Evolutionary conservation across 2,888 invertebrate species (phyloP), one percentile per base, ranked within the genome.

Genomic region (Petrolisthes cinctipes): DNA sequence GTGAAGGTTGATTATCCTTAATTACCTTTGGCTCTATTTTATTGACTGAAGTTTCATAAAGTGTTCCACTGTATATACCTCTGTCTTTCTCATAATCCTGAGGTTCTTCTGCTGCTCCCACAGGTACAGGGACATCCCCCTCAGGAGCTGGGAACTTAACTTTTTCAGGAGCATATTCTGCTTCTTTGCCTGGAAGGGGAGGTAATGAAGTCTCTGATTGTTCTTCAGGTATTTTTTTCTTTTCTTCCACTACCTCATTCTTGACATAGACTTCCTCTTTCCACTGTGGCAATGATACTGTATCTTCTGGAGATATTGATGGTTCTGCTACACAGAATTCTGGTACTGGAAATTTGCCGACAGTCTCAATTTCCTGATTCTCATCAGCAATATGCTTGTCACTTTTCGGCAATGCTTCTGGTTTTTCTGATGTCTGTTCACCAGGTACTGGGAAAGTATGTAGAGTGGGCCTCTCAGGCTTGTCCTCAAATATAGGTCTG

Each of bases 191-290:
- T 78, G 86, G 80, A 5, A 86, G 51, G 20, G 81, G 61, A 37
- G 86, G 66, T 57, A 78, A 56, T 17, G 37, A 56, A 57, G 51
- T 53, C 6, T 81, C 81, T 57, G 51, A 6, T 9, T 81, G 20
- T 9, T 81, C 80, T 73, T 75, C 73, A 20, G 6, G n/a, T 37
- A 81, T 86, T 20, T 81, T 9, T 78, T 81, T 61, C 7, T 83
- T 51, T 66, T 23, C 61, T 78, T 82, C 57, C 23, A 56, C 20
- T 20, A 76, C 23, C 73, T 81, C 20, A 66, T 23, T 61, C 66
- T 82, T 86, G 6, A 37, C 82, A 76, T 86, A 82, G 20, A 76
- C 66, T 20, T 86, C 17, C 37, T 82, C 82, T 57, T 61, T 76
- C 82, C 86, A 82, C 73, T 76, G 76, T 82, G 66, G 54, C 4